Percentiles rank a stretch among this genome's conserved stretches.
phyloP scores from a whole-genome alignment of 2,888 invertebrate species.

The Helleia helle region DNA sequence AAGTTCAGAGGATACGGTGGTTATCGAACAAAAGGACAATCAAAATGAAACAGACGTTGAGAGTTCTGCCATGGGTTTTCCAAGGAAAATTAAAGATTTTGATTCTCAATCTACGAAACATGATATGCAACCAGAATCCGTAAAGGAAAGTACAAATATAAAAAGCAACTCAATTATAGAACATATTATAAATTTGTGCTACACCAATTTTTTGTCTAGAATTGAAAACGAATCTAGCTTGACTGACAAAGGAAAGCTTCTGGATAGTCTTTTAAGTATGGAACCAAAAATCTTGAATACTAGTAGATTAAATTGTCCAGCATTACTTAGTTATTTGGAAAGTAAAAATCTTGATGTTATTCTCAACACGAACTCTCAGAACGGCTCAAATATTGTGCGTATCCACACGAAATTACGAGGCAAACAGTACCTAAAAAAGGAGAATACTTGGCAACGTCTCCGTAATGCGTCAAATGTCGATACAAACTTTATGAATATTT shows the following conservation, averaged over 20 bases:
- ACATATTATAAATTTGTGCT: conserved; percentile 38
- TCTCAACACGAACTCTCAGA: conserved; percentile 23
- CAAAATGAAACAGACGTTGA: conserved; percentile 14
- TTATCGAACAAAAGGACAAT: conserved; percentile 21
- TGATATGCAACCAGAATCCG: conserved; percentile 12
- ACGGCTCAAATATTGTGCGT: conserved; percentile 33
- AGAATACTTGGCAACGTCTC: conserved; percentile 30
- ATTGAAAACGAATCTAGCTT: conserved; percentile 20
- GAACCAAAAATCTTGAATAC: conserved; percentile 50
- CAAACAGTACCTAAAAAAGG: conserved; percentile 20
- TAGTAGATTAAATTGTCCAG: conserved; percentile 39
- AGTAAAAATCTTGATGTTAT: conserved; percentile 46
- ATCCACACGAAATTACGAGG: conserved; percentile 37
- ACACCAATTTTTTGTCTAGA: conserved; percentile 34
- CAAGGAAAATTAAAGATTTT: conserved; percentile 6
- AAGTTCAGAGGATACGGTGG: conserved; percentile 31
- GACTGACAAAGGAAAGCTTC: conserved; percentile 24
- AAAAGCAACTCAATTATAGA: conserved; percentile 32
- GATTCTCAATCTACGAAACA: conserved; percentile 4
- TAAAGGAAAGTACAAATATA: conserved; percentile 16
- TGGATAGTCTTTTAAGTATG: conserved; percentile 53
- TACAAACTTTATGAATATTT: conserved; percentile 15
- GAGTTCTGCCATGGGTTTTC: conserved; percentile 13
- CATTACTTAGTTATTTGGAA: conserved; percentile 48
- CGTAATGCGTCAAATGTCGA: conserved; percentile 10